Conservation (phyloP, 2,888 invertebrate genomes). For the Spisula subtruncata region DNA sequence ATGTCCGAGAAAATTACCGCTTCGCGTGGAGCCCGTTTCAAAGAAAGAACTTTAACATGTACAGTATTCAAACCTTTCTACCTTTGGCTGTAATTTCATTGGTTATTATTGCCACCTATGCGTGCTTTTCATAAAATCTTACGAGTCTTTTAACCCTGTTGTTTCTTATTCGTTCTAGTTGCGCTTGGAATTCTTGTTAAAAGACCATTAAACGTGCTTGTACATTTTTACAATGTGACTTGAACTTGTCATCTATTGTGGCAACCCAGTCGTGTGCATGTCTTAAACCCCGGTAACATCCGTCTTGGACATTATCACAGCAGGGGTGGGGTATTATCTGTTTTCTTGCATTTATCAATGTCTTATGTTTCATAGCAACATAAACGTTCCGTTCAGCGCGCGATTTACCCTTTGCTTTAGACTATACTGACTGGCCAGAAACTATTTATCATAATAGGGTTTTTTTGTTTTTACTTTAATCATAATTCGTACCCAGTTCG, state of each 20-base stretch:
- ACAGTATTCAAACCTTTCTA: conserved; percentile 7
- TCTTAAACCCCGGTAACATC: background rate
- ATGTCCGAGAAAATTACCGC: conserved; percentile 62
- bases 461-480: too few species aligned
- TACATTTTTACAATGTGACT: conserved; percentile 4
- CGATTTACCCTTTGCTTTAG: too few species aligned
- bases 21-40: conserved; percentile 63
- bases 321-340: background rate
- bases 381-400: background rate
- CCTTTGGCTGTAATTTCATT: conserved; percentile 19
- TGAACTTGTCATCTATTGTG: background rate
- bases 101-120: conserved; percentile 24
- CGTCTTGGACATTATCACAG: background rate
- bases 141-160: background rate
- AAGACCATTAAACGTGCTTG: background rate
- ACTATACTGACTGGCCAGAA: too few species aligned
- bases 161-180: background rate
- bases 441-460: too few species aligned
- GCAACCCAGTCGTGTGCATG: conserved; percentile 12
- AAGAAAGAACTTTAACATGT: conserved; percentile 60
- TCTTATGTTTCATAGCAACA: background rate
- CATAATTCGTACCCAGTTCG: too few species aligned
- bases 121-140: conserved; percentile 31
- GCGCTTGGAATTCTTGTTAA: conserved; percentile 21
- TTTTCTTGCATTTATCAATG: background rate